Evolutionary conservation across 2,888 invertebrate species (phyloP), one percentile per base, ranked within the genome.

Genomic region (Podotricha telesiphe): DNA sequence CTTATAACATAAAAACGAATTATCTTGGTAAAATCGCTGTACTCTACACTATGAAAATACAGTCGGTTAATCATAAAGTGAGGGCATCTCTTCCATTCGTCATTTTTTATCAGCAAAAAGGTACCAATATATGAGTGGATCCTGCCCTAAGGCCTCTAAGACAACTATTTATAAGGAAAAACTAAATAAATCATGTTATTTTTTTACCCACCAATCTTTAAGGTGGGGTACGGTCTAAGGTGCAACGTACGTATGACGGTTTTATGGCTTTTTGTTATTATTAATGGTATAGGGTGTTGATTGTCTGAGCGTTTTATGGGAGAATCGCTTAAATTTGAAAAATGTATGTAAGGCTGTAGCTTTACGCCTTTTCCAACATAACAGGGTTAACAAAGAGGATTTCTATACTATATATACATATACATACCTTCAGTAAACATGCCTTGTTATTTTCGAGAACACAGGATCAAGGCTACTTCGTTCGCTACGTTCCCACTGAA

Each of bases 141-240:
- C 80, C 79, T 83, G 84, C 86, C 89, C 88, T 84, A 73, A 76
- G 82, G 83, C 86, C 89, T 84, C 82, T 86, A 86, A 89, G 87
- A 89, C 89, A 89, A 90, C 91, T 91, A 91, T 89, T 91, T 91
- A 91, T 89, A 86, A 86, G 80, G 78, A 83, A 84, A 82, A 78
- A 77, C 75, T 76, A 80, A 82, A 88, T 89, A 89, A 89, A 89
- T 89, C 89, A 88, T 80, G 79, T 79, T 80, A 78, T 82, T 86
- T 88, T 86, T 86, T 87, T 88, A 88, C 89, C 88, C 86, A 82
- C 80, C 83, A 83, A 88, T 89, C 87, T 86, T 79, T 79, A 83
- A 87, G 87, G 86, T 84, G 79, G 76, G 75, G 75, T 78, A 59
- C 22, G 22, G 76, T 78, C 64, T 71, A 70, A 74, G 77, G 78